Base-by-base conservation (phyloP, 2,797 vertebrate genomes). In the Acomys russatus region DNA sequence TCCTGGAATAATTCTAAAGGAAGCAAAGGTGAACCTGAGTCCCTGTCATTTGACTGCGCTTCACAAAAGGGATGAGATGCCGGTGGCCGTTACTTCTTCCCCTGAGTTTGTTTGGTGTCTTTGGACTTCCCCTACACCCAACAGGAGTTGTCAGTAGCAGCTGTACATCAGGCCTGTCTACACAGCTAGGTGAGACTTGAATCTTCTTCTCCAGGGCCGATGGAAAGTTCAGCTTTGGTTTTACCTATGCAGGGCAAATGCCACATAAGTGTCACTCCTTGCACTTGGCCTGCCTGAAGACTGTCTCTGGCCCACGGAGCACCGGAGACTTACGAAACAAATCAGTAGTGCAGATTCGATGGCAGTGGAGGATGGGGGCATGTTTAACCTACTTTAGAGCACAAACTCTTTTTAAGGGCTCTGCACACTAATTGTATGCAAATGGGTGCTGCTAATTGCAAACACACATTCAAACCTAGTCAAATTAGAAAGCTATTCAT, bases 361-460 rank as follows among this genome's bases (percentile, higher is more conserved):
- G 63, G 61, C 33, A 30, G 11, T 0, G 3, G 30, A 14, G 10
- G 0, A 15, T 5, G 38, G 74, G 88, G 15, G 28, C 30, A 44
- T 78, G 35, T 68, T 87, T 97, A 94, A 94, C 91, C 94, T 93
- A 94, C 92, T 97, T 95, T 89, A 95, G 77, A 92, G 88, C 96
- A 96, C 64, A 77, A 78, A 95, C 70, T 95, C 66, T 91, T 93
- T 95, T 93, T 80, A 92, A 97, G 84, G 95, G 70, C 85, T 96
- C 93, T 89, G 76, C 89, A 70, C 71, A 89, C 84, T 91, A 97
- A 97, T 92, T 97, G 28, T 77, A 92, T 97, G 93, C 94, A 96
- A 90, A 97, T 96, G 20, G 92, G 66, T 95, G 95, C 93, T 76
- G 61, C 92, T 97, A 92, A 96, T 95, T 97, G 92, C 88, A 73